Conservation (phyloP, 1,140 invertebrate species). For the Cydia splendana region DNA sequence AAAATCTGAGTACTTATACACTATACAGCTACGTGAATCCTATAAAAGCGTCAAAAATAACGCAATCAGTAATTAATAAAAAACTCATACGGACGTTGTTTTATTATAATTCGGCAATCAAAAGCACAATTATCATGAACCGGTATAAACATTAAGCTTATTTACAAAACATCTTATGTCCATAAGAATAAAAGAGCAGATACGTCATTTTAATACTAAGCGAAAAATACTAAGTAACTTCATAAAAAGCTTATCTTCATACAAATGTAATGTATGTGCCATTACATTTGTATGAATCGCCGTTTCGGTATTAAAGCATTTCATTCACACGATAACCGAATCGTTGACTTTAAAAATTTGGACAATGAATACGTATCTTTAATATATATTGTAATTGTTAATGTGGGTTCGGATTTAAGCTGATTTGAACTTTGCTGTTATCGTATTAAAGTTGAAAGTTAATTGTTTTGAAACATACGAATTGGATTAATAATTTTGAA, state of each 20-base stretch:
- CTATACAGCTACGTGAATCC: not conserved
- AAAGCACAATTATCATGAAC: constrained; percentile 12
- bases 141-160: constrained; percentile 11
- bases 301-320: not conserved
- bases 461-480: not conserved
- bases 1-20: not conserved
- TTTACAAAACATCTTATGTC: not conserved
- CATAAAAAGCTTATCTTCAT: not conserved
- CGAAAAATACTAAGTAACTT: not conserved
- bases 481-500: constrained; percentile 12
- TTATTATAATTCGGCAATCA: constrained; percentile 25
- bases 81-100: constrained; percentile 25
- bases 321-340: constrained; percentile 19
- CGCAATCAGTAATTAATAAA: constrained; percentile 9
- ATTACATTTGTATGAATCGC: no score
- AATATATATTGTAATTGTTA: constrained; percentile 6
- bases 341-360: constrained; percentile 19
- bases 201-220: not conserved
- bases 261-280: not conserved
- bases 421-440: not conserved
- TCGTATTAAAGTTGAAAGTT: not conserved
- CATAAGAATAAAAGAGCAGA: not conserved
- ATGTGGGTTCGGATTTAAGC: not conserved
- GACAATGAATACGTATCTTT: constrained; percentile 16
- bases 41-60: constrained; percentile 15